These are phyloP conservation scores for Chymomyza procnemis DNA, from an alignment of 2,888 invertebrate species.

Conservation along the genomic window DNA sequence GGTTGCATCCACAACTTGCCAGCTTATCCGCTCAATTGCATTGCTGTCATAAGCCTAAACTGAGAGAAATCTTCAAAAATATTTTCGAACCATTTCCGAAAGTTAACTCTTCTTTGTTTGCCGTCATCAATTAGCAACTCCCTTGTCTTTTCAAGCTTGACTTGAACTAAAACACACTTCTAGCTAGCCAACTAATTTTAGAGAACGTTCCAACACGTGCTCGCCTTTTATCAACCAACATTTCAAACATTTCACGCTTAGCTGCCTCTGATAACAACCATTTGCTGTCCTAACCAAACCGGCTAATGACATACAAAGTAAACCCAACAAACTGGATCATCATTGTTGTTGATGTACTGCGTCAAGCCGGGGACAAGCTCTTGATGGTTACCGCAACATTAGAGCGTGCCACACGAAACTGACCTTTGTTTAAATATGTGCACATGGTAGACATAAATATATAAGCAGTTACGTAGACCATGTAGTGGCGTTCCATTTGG, in stretches of 20 bases:
- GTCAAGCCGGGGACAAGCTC: background rate
- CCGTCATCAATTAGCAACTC: background rate
- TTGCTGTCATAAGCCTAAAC: too few relatives aligned
- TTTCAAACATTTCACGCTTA: constrained; percentile 46
- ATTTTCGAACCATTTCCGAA: too few relatives aligned
- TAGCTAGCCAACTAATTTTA: constrained; percentile 1
- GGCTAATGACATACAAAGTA: background rate
- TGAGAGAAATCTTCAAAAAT: too few relatives aligned
- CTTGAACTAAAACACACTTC: background rate
- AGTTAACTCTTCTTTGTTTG: too few relatives aligned
- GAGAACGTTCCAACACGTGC: constrained; percentile 40
- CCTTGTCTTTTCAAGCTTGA: background rate
- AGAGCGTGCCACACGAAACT: background rate
- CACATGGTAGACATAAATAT: too few relatives aligned
- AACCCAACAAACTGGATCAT: constrained; percentile 2
- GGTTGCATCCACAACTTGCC: too few relatives aligned
- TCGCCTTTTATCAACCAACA: constrained; percentile 37
- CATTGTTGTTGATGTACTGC: background rate
- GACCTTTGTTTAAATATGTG: background rate
- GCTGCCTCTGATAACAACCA: constrained; percentile 33
- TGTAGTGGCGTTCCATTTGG: background rate
- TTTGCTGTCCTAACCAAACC: background rate
- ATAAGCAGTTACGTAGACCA: background rate
- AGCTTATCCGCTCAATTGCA: too few relatives aligned
- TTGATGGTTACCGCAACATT: background rate